Evolutionary conservation across 2,113 vertebrate genomes (phyloP), one percentile per base, ranked within the genome.

Genomic region (Chaenogobius annularis): DNA sequence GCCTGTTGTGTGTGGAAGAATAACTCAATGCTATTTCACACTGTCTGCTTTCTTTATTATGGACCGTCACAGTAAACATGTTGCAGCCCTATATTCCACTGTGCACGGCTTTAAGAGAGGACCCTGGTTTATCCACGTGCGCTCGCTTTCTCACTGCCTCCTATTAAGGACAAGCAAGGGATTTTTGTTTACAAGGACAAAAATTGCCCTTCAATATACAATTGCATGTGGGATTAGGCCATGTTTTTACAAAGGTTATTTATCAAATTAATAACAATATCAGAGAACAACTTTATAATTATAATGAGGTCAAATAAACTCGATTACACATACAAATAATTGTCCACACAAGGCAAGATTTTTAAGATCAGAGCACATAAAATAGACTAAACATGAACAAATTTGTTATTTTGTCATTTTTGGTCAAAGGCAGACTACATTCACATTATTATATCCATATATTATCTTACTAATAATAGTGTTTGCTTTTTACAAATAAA

Each of bases 11-110:
- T 88, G 89, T 82, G 82, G 72, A 81, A 89, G 84, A 92, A 88
- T 88, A 90, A 87, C 88, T 89, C 88, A 61, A 68, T 70, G 88
- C 85, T 87, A 92, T 93, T 93, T 93, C 91, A 92, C 92, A 93
- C 76, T 89, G 75, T 62, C 78, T 93, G 91, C 87, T 85, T 92
- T 92, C 93, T 94, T 88, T 93, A 94, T 93, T 93, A 93, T 92
- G 93, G 87, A 19, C 83, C 83, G 88, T 91, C 87, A 90, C 90
- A 88, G 89, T 87, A 91, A 92, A 91, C 89, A 90, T 77, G 82
- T 80, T 83, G 61, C 73, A 72, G 70, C 74, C 68, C 73, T 64
- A 69, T 55, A 66, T 75, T 75, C 72, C 66, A 82, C 79, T 76
- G 75, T 74, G 72, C 82, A 40, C 26, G 55, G 52, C 59, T 70